phyloP scores from a whole-genome alignment of 2,113 vertebrate genomes.

The Rhizomys pruinosus region DNA sequence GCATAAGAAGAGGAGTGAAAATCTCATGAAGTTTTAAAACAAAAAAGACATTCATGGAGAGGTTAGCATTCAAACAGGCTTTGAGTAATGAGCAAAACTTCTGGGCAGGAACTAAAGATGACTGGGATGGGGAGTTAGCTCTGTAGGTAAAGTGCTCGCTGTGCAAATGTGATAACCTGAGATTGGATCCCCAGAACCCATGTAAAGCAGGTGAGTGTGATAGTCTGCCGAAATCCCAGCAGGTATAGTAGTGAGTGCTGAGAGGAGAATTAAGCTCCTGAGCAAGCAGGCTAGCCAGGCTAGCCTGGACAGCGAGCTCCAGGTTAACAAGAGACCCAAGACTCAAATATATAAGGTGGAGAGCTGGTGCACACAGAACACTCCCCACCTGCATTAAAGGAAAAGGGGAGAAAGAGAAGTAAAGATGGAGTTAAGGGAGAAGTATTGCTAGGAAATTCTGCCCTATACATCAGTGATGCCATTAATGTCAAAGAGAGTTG shows the following conservation, averaged over 20 bases:
- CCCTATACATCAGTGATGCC: not conserved
- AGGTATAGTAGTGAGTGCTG: too few species aligned
- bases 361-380: too few species aligned
- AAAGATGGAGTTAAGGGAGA: not conserved
- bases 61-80: not conserved
- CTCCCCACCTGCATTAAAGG: too few species aligned
- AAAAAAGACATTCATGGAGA: not conserved
- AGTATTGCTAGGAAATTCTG: not conserved
- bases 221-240: too few species aligned
- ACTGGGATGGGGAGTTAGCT: not conserved
- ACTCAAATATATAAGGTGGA: not conserved
- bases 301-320: not conserved
- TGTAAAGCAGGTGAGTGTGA: not conserved
- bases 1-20: not conserved
- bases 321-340: not conserved
- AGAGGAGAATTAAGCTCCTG: too few species aligned
- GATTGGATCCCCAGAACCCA: not conserved
- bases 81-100: not conserved
- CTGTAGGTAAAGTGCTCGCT: not conserved
- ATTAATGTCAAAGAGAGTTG: not conserved
- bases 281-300: too few species aligned
- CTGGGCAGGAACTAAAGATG: not conserved
- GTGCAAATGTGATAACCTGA: not conserved
- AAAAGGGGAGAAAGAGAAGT: not conserved
- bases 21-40: conserved; percentile 14